Evolutionary conservation across 2,113 vertebrate genomes (phyloP).

Genomic region (Myotis davidii): DNA sequence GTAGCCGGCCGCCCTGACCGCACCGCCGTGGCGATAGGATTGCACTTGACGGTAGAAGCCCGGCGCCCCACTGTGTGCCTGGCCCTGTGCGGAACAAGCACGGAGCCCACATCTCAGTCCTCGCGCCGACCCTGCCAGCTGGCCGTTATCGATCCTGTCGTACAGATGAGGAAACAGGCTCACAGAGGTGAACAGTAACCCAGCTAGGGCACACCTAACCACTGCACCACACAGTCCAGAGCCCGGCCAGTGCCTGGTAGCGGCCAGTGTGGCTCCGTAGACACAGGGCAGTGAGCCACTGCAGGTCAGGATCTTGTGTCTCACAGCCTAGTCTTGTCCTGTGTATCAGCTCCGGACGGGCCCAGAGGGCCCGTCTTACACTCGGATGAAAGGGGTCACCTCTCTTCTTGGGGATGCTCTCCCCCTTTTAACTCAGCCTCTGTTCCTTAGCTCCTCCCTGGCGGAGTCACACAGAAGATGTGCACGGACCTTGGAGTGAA

Average conservation of each 20-base stretch:
- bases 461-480: neutral
- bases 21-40: rapidly evolving
- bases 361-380: rapidly evolving
- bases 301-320: neutral
- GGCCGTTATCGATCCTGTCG: rapidly evolving
- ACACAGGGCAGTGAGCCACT: neutral
- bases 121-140: rapidly evolving
- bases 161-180: neutral
- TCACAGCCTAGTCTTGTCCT: neutral
- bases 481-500: rapidly evolving
- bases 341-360: neutral
- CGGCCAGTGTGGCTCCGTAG: rapidly evolving
- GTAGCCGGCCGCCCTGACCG: neutral
- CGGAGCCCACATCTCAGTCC: neutral
- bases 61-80: rapidly evolving
- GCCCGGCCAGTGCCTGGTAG: rapidly evolving
- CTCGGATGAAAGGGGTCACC: neutral
- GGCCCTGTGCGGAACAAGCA: rapidly evolving
- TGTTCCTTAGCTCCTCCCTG: neutral
- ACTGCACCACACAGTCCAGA: rapidly evolving
- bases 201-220: rapidly evolving
- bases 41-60: neutral
- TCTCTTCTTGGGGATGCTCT: neutral
- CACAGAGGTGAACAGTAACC: neutral
- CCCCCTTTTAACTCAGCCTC: neutral